Evolutionary conservation across 2,888 invertebrate genomes (phyloP).

Genomic region (Drosophila ustulata): DNA sequence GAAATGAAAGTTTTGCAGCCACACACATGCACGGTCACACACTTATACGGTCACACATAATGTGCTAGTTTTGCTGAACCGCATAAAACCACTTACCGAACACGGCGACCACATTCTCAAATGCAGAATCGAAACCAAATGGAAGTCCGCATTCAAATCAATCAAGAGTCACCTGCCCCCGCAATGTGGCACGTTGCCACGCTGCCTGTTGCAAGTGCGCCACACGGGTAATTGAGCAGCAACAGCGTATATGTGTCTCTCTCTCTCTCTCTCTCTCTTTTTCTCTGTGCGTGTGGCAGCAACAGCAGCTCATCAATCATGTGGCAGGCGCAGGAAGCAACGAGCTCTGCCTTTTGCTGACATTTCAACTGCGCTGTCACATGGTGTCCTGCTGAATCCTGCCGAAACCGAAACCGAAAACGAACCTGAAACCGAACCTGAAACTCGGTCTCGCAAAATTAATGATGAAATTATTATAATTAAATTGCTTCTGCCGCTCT

Average conservation of each 20-base stretch:
- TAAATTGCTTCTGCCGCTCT: slow-evolving; percentile 27
- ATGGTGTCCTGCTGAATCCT: slow-evolving; percentile 19
- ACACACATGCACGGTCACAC: slow-evolving; percentile 15
- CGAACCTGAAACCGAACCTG: slow-evolving; percentile 4
- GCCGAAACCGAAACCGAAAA: not conserved
- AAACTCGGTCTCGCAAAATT: slow-evolving; percentile 35
- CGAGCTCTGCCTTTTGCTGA: slow-evolving; percentile 42
- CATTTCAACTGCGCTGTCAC: slow-evolving; percentile 54
- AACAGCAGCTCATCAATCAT: slow-evolving; percentile 53
- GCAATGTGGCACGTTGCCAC: not conserved
- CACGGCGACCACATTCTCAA: slow-evolving; percentile 8
- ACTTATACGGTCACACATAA: slow-evolving; percentile 57
- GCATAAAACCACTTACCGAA: slow-evolving; percentile 21
- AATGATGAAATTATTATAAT: slow-evolving; percentile 63
- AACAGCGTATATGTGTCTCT: not conserved
- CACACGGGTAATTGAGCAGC: slow-evolving; percentile 38
- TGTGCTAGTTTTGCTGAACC: slow-evolving; percentile 67
- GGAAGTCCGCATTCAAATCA: slow-evolving; percentile 40
- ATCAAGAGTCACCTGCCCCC: slow-evolving; percentile 30
- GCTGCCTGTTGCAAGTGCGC: slow-evolving; percentile 9
- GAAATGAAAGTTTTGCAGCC: slow-evolving; percentile 70
- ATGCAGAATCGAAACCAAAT: slow-evolving; percentile 35
- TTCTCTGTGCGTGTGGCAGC: slow-evolving; percentile 8
- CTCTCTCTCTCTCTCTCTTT: not conserved
- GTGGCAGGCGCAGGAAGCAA: slow-evolving; percentile 18